Evolutionary conservation across 2,113 vertebrate species (phyloP), one percentile per base, ranked within the genome.

Genomic region (Azemiops feae): DNA sequence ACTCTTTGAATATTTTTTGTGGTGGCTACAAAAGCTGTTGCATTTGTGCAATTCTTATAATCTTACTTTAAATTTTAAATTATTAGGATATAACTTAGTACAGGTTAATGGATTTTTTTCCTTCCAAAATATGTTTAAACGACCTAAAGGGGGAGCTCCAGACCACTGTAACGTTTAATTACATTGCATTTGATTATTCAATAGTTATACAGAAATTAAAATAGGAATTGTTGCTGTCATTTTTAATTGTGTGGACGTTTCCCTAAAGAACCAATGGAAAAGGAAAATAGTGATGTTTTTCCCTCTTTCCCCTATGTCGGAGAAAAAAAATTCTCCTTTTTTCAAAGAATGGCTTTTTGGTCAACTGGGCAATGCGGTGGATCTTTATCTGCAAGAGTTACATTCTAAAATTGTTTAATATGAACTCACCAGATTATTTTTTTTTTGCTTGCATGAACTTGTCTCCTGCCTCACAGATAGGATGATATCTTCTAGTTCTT

Each of bases 341-440:
- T 91, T 89, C 93, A 92, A 50, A 95, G 93, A 92, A 94, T 92
- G 93, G 92, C 92, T 95, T 94, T 96, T 94, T 96, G 96, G 95
- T 94, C 96, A 96, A 93, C 88, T 89, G 94, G 90, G 95, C 93
- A 93, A 95, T 96, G 96, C 92, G 96, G 91, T 96, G 96, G 97
- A 96, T 94, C 95, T 95, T 94, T 94, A 94, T 94, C 95, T 96
- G 96, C 93, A 95, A 96, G 94, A 96, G 96, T 97, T 96, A 96
- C 95, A 95, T 94, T 96, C 96, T 95, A 95, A 94, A 97, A 95
- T 96, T 96, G 95, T 95, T 95, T 95, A 89, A 92, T 95, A 97
- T 96, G 94, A 96, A 96, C 95, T 96, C 97, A 96, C 96, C 95
- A 96, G 95, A 91, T 92, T 96, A 97, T 96, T 95, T 95, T 96